Evolutionary conservation across 2,888 invertebrate species (phyloP), one percentile per base, ranked within the genome.

Genomic region (Apamea crenata): DNA sequence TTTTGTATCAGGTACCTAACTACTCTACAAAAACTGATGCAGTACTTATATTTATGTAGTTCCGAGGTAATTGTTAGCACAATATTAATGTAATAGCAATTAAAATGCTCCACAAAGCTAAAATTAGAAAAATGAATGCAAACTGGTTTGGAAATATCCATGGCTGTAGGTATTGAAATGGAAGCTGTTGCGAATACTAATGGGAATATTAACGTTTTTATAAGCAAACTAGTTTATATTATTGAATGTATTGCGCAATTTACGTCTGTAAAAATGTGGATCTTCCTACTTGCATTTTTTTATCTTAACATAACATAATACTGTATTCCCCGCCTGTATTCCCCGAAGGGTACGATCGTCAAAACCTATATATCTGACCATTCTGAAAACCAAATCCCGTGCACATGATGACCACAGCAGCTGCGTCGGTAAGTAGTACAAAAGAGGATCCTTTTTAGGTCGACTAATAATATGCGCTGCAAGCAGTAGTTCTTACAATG

Each of bases 201-300:
- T 83, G 53, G 65, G 21, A 29, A 40, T 16, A 83, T 72, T 59
- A 65, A 59, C 25, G 40, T 83, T 83, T 78, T 83, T 78, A 69
- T 72, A 65, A 25, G 29, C 1, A n/a, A 81, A 82, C 83, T 77
- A n/a, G 76, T 81, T 82, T 82, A n/a, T 65, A 6, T 40, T 59
- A 50, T 59, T 73, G 47, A 80, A 66, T 50, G 21, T 1, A 76
- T 69, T 76, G 32, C 32, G 36, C 25, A 80, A 79, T 56, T 56
- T 56, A 16, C 5, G 1, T n/a, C 0, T 65, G 36, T 18, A 14
- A 32, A 16, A 29, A 53, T 18, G n/a, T 61, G 1, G 29, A 25
- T 69, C 32, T 69, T 32, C 50, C 32, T 69, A 16, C 14, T 32
- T 53, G 16, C 16, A 10, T 53, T 32, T 53, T 8, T 32, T 44